phyloP scores from a whole-genome alignment of 2,797 vertebrate species.

The Oreochromis mossambicus region DNA sequence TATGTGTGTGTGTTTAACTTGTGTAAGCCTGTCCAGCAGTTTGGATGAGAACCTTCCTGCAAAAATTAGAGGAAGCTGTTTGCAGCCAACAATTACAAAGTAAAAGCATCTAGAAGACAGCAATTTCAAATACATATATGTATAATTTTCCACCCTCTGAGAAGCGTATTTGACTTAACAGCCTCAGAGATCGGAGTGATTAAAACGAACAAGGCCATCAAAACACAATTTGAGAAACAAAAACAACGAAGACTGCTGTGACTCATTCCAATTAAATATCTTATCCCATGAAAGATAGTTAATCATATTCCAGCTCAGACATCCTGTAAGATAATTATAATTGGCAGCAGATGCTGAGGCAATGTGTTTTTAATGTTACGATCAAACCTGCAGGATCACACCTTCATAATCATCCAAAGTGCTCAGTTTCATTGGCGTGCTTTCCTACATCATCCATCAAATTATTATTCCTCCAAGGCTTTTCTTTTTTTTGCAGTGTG shows the following conservation, averaged over 20 bases:
- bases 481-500: neutral
- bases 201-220: conserved; percentile 3
- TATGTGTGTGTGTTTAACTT: conserved; percentile 23
- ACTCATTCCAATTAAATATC: conserved; percentile 10
- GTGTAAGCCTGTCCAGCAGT: conserved; percentile 42
- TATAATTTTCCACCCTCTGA: conserved; percentile 27
- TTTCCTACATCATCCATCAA: neutral
- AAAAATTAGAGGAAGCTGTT: conserved; percentile 47
- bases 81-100: conserved; percentile 54
- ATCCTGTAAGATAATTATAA: conserved; percentile 37
- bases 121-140: conserved; percentile 34
- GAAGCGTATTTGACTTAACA: neutral
- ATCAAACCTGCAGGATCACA: conserved; percentile 17
- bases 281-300: conserved; percentile 5
- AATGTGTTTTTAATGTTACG: conserved; percentile 18
- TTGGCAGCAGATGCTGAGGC: conserved; percentile 14
- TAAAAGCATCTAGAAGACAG: conserved; percentile 40
- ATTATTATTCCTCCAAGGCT: neutral
- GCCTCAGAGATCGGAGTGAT: neutral
- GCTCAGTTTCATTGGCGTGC: neutral
- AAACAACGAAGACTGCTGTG: neutral
- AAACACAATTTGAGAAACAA: conserved; percentile 25
- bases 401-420: conserved; percentile 1
- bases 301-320: conserved; percentile 17
- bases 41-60: conserved; percentile 29